A percentile compares a stretch with the other conserved stretches of the same genome.
These are phyloP conservation scores for Drosophila nannoptera DNA, from an alignment of 1,140 invertebrate species.

Conservation along the genomic window DNA sequence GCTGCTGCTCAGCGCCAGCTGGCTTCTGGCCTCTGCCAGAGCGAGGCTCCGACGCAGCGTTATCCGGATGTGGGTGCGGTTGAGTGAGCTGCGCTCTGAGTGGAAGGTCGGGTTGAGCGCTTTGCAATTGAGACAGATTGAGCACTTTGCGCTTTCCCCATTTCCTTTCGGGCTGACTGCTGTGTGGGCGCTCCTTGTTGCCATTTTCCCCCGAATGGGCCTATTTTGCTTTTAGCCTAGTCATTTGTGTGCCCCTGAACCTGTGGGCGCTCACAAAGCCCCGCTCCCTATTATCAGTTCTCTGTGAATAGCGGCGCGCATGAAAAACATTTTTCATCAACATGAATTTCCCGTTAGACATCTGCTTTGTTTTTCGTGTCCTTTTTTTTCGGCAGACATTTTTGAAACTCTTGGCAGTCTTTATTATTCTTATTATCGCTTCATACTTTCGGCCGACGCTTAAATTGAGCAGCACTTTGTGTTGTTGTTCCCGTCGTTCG, in stretches of 20 bases:
- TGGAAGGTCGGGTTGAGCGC: slow-evolving; percentile 25
- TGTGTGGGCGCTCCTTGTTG: slow-evolving; percentile 31
- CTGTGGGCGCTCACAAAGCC: slow-evolving; percentile 24
- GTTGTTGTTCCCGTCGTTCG: slow-evolving; percentile 4
- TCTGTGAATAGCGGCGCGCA: slow-evolving; percentile 68
- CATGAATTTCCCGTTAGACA: slow-evolving; percentile 70
- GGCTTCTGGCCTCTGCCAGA: slow-evolving; percentile 16
- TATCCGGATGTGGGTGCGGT: slow-evolving; percentile 60
- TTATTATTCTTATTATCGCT: slow-evolving; percentile 77
- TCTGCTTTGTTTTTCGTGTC: slow-evolving; percentile 65
- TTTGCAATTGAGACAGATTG: slow-evolving; percentile 19
- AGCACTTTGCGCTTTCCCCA: slow-evolving; percentile 6
- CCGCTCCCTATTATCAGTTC: slow-evolving; percentile 48
- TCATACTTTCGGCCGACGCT: slow-evolving; percentile 52
- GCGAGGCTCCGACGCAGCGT: slow-evolving; percentile 13
- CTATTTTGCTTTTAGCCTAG: slow-evolving; percentile 69
- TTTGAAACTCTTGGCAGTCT: slow-evolving; percentile 72
- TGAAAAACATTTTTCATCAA: slow-evolving; percentile 77
- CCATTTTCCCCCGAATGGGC: slow-evolving; percentile 45
- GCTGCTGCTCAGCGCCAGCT: slow-evolving; percentile 35
- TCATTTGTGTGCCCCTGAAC: slow-evolving; percentile 63
- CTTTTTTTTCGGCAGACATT: slow-evolving; percentile 45
- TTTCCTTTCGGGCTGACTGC: slow-evolving; percentile 12
- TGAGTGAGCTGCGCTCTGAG: slow-evolving; percentile 50
- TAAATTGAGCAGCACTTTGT: slow-evolving; percentile 53